Evolutionary conservation across 2,113 vertebrate genomes (phyloP), one percentile per base, ranked within the genome.

Genomic region (Martes martes): DNA sequence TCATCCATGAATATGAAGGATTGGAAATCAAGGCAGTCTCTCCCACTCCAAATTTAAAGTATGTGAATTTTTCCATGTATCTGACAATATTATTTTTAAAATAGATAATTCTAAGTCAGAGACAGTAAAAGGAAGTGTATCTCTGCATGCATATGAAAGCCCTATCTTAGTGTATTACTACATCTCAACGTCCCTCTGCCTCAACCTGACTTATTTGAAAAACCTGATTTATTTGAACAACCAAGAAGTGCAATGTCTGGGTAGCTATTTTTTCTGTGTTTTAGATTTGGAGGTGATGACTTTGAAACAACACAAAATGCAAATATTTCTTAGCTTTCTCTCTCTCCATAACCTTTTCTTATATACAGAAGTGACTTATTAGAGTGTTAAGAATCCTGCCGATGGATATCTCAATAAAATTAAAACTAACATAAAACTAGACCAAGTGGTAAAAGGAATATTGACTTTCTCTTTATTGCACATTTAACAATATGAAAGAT

Each of bases 331-430:
- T 69, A 82, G 24, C 33, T 59, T 65, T 67, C 6, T 24, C 28
- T 89, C 26, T 89, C 31, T 79, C 42, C 18, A 85, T 73, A 97
- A 92, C 47, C 61, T 87, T 96, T 85, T 47, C n/a, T 89, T 88
- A 91, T n/a, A 50, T 79, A 47, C 4, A 59, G 14, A 88, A 90
- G 11, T 97, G 89, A 97, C 39, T 97, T 86, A 96, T 6, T 92
- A 89, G 39, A 26, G 7, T 83, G n/a, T 93, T 91, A 91, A 97
- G 93, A 94, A 28, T 50, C 52, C 61, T 91, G 36, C n/a, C 10
- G 2, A 87, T 97, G 79, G 91, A 86, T 96, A 97, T 93, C 96
- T 97, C 94, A 96, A 96, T 97, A 97, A 97, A 98, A 96, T 97
- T 96, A 97, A 92, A 95, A 95, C 57, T 92, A 92, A 73, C 89